Evolutionary conservation across 1,140 invertebrate genomes (phyloP).

Genomic region (Drosophila ananassae): DNA sequence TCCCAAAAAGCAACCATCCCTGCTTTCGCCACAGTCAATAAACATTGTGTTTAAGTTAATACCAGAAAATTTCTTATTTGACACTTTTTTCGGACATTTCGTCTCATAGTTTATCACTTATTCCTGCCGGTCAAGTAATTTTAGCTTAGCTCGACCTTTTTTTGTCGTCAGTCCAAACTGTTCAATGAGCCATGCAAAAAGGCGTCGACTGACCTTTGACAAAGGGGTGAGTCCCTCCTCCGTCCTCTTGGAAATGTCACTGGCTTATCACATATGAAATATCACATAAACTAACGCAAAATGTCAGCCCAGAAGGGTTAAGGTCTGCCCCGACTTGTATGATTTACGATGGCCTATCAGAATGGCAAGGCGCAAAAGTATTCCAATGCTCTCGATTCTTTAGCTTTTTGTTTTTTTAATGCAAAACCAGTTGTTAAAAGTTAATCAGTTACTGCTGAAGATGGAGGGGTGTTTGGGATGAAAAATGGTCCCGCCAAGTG

Average conservation of each 20-base stretch:
- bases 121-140: slow-evolving; percentile 44
- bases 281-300: slow-evolving; percentile 80
- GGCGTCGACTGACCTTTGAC: slow-evolving; percentile 33
- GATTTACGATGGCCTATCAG: slow-evolving; percentile 76
- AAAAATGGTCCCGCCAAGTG: slow-evolving; percentile 66
- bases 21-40: slow-evolving; percentile 8
- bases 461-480: slow-evolving; percentile 34
- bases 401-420: slow-evolving; percentile 50
- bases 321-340: slow-evolving; percentile 41
- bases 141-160: slow-evolving; percentile 45
- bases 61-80: slow-evolving; percentile 45
- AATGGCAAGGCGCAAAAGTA: slow-evolving; percentile 63
- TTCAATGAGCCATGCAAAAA: slow-evolving; percentile 44
- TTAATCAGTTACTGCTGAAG: slow-evolving; percentile 66
- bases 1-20: background rate
- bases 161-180: slow-evolving; percentile 15
- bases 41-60: slow-evolving; percentile 48
- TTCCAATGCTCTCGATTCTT: slow-evolving; percentile 21
- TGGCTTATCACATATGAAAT: slow-evolving; percentile 77
- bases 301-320: slow-evolving; percentile 71
- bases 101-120: slow-evolving; percentile 52
- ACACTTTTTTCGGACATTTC: slow-evolving; percentile 47
- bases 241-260: slow-evolving; percentile 53
- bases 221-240: slow-evolving; percentile 12
- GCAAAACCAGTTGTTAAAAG: slow-evolving; percentile 71